Evolutionary conservation across 2,797 vertebrate species (phyloP).

Genomic region (Todus mexicanus): DNA sequence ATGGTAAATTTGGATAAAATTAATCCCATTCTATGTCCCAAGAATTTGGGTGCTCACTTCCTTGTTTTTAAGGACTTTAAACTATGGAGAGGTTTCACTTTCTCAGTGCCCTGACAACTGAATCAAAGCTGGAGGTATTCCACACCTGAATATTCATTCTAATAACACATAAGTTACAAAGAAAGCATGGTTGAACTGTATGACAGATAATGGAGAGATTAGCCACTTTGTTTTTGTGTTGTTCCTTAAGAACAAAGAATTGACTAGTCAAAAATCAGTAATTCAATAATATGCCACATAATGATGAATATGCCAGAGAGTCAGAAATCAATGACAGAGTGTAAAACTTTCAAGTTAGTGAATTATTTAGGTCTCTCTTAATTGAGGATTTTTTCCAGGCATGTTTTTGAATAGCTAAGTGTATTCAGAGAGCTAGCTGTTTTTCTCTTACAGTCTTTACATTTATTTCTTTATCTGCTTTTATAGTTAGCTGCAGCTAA

Average conservation of each 20-base stretch:
- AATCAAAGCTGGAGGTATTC: neutral
- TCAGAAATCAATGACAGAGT: slow-evolving; percentile 30
- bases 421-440: neutral
- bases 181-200: neutral
- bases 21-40: neutral
- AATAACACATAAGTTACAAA: neutral
- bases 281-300: neutral
- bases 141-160: neutral
- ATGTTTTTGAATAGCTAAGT: neutral
- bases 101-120: neutral
- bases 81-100: neutral
- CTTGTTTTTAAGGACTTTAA: neutral
- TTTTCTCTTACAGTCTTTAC: neutral
- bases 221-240: neutral
- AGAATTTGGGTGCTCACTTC: neutral
- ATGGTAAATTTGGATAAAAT: neutral
- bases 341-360: slow-evolving; percentile 17
- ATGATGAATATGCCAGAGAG: neutral
- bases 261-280: neutral
- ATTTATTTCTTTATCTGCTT: neutral
- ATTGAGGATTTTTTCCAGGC: neutral
- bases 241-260: neutral
- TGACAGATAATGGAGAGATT: neutral
- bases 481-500: neutral
- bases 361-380: slow-evolving; percentile 36